Percentiles rank a stretch among this genome's conserved stretches.
phyloP scores from a whole-genome alignment of 2,888 invertebrate genomes.

The Dendrolimus houi region DNA sequence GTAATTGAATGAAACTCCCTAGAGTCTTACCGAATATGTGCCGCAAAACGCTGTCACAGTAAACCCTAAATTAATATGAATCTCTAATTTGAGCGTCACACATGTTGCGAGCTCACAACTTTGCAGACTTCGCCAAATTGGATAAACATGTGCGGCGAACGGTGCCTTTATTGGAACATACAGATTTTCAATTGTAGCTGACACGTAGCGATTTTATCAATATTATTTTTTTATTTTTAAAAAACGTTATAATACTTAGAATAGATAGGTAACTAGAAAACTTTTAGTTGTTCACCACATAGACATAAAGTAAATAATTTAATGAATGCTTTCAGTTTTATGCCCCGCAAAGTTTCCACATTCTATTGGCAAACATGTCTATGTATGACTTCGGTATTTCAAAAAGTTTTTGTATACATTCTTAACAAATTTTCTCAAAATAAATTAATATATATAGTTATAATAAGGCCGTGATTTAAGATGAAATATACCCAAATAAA shows the following conservation, averaged over 20 bases:
- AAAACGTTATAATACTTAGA: too few relatives aligned
- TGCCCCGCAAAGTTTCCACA: not conserved
- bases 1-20: slow-evolving; percentile 36
- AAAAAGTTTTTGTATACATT: too few relatives aligned
- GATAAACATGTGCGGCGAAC: slow-evolving; percentile 70
- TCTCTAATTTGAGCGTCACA: slow-evolving; percentile 72
- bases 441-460: too few relatives aligned
- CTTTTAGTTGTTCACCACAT: too few relatives aligned
- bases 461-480: too few relatives aligned
- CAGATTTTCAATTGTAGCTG: slow-evolving; percentile 15
- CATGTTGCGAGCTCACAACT: slow-evolving; percentile 72
- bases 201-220: slow-evolving; percentile 6
- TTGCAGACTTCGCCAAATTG: slow-evolving; percentile 74
- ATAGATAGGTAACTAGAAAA: too few relatives aligned
- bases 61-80: slow-evolving; percentile 72
- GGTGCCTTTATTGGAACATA: slow-evolving; percentile 27
- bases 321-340: not conserved
- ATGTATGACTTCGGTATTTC: too few relatives aligned
- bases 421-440: too few relatives aligned
- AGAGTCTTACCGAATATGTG: slow-evolving; percentile 32
- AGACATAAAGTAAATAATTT: not conserved
- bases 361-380: too few relatives aligned
- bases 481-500: too few relatives aligned
- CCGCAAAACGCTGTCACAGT: slow-evolving; percentile 49
- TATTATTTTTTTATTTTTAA: too few relatives aligned